Percentiles rank a stretch among this genome's conserved stretches.
Conservation (phyloP, 2,888 invertebrate species). For the Cerceris ruficornis region DNA sequence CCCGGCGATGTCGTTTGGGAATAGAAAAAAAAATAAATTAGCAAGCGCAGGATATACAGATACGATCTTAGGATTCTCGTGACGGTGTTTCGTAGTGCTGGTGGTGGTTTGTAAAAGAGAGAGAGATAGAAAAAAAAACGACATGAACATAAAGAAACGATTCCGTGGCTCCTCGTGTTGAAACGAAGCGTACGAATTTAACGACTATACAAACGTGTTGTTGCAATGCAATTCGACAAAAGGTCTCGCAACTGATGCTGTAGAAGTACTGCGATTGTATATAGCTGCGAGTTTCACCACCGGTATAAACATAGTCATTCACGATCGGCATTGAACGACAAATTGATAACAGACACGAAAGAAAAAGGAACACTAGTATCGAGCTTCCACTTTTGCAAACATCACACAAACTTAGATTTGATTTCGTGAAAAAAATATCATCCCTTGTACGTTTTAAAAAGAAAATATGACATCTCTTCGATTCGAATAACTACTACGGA, state of each 20-base stretch:
- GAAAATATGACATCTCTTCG: too few relatives aligned
- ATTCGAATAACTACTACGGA: too few relatives aligned
- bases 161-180: neutral
- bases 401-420: too few relatives aligned
- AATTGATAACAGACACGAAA: neutral
- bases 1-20: conserved; percentile 8
- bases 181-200: neutral
- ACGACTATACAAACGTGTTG: neutral
- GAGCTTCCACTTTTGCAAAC: too few relatives aligned
- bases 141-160: neutral
- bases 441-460: too few relatives aligned
- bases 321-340: neutral
- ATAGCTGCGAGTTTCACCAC: conserved; percentile 53
- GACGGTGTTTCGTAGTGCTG: conserved; percentile 45
- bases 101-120: conserved; percentile 49
- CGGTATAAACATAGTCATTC: conserved; percentile 63
- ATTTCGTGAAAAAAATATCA: too few relatives aligned
- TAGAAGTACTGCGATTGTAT: neutral
- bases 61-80: neutral
- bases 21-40: neutral
- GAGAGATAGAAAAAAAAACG: neutral
- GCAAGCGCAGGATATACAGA: neutral
- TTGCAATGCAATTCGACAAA: neutral
- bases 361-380: too few relatives aligned
- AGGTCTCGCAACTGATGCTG: neutral